A percentile compares a stretch with the other conserved stretches of the same genome.
These are phyloP conservation scores for Panthera leo DNA, from an alignment of 2,113 vertebrate species.

Conservation along the genomic window DNA sequence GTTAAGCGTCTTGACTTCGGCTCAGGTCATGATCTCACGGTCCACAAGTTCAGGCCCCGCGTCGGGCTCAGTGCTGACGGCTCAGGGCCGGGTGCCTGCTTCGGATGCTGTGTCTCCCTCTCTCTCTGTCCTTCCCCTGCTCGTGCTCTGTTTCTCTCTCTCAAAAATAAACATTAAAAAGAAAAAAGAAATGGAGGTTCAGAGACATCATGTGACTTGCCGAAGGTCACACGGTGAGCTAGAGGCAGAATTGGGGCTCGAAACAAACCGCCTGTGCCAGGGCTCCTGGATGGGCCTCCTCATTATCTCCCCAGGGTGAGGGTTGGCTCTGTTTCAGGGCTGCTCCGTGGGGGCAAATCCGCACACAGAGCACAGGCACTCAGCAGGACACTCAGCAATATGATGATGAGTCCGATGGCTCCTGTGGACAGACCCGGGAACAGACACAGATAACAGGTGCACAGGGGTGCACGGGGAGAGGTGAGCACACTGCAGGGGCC, in stretches of 20 bases:
- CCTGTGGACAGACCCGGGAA: neutral
- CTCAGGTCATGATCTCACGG: too few species aligned
- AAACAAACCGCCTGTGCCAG: neutral
- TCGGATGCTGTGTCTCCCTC: too few species aligned
- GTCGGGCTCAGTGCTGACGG: too few species aligned
- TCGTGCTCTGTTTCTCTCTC: too few species aligned
- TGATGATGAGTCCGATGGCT: neutral
- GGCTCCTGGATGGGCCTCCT: neutral
- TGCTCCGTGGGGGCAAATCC: fast-evolving
- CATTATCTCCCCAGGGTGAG: neutral
- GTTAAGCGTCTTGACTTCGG: too few species aligned
- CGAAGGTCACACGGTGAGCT: neutral
- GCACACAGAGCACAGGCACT: fast-evolving
- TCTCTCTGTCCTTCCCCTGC: too few species aligned
- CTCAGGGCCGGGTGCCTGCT: too few species aligned
- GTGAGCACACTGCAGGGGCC: neutral
- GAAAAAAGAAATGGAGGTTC: neutral
- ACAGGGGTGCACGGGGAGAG: neutral
- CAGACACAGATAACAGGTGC: neutral
- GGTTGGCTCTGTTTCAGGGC: neutral
- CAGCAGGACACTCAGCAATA: neutral
- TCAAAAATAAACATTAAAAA: too few species aligned
- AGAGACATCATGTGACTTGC: neutral
- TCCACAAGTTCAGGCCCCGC: too few species aligned
- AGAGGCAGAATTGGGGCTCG: neutral